Evolutionary conservation across 2,113 vertebrate species (phyloP), one percentile per base, ranked within the genome.

Genomic region (Takifugu flavidus): DNA sequence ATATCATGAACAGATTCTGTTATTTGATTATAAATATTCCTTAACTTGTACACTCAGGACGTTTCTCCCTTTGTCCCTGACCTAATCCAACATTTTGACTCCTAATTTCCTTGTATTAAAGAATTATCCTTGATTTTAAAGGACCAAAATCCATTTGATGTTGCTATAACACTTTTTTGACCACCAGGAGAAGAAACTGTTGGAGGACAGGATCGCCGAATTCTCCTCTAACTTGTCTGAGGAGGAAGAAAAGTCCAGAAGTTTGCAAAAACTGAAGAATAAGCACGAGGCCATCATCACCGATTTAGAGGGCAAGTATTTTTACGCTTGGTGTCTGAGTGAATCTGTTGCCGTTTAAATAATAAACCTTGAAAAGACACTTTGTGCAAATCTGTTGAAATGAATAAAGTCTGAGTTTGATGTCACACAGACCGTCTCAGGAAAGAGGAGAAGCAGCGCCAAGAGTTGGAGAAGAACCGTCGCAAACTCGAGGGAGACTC

Each of bases 201-300:
- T 97, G 75, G 97, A 99, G 82, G 96, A 99, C 31, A 93, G 95
- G 55, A 86, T 98, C 72, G 88, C 94, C 0, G 97, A 99, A 81
- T 95, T 93, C 72, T 96, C 93, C 72, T 93, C 93, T 1, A 97
- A 98, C 75, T 82, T 99, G 75, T 78, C 93, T 14, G 97, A 99
- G 65, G 97, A 99, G 74, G 97, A 99, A 51, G 96, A 99, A 83
- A 98, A 98, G 70, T 98, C 96, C 0, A 99, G 98, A 90, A 97
- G 95, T 75, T 88, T 99, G 27, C 94, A 96, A 72, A 99, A 99
- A 84, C 93, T 98, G 31, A 98, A 97, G 86, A 96, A 96, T 77
- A 99, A 98, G 65, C 97, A 99, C 0, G 97, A 99, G 79, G 93
- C 97, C 8, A 96, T 99, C 94, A 96, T 99, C 79, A 94, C 95